Base-by-base conservation (phyloP, 2,888 invertebrate species). In the Ochlodes sylvanus region DNA sequence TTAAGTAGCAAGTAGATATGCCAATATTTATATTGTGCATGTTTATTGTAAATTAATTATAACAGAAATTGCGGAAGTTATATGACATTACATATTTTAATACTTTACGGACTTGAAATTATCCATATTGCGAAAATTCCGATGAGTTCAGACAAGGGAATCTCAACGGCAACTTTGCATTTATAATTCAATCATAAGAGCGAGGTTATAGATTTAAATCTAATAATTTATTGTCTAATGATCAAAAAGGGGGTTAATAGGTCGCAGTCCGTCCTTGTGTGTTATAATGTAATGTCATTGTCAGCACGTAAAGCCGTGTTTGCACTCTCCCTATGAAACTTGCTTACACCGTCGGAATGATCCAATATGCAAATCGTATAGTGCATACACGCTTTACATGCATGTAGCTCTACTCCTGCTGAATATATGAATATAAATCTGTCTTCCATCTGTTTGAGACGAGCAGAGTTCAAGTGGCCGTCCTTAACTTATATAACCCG, bases 311-410 rank as follows among this genome's bases (percentile, higher is more conserved):
- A 34, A 55, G 34, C 34, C 17, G 15, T 34, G 34, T 55, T 55
- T 55, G 55, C 55, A 55, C 27, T 9, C 32, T 57, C 64, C 15
- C 10, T 50, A 42, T 47, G 50, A 19, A 54, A 52, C 58, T 58
- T 52, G 58, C 65, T 66, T 41, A 66, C 58, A 42, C 41, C 65
- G 58, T n/a, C 50, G 38, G 65, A 58, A 58, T 66, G 58, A 52
- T 66, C 52, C 57, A 12, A 60, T 66, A 66, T 66, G 66, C 66
- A 66, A 66, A 66, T 66, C 57, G 54, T 55, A 60, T 21, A 67
- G 54, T 61, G 60, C 67, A 61, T 44, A 56, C 67, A 61, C 61
- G 44, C 19, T 67, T 34, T 56, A 61, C 54, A 61, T 61, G 55
- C 61, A 61, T 67, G 47, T 44, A 38, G 56, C 50, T 58, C 58